Percentiles rank a stretch among this genome's conserved stretches.
Evolutionary conservation across 2,797 vertebrate species (phyloP).

Genomic region (Sandelia bainsii): DNA sequence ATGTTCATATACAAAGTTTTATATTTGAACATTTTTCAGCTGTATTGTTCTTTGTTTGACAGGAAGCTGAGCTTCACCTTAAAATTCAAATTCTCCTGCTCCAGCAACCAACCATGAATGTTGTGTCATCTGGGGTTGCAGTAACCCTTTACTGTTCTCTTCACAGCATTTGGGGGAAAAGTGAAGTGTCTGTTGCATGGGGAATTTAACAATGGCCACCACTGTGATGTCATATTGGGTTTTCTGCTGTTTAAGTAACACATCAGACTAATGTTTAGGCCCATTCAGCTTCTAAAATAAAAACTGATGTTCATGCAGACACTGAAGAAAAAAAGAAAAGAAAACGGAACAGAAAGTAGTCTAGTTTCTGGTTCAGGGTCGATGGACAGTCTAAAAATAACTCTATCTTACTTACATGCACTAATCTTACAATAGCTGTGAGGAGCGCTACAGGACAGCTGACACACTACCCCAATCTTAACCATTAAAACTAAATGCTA

Average conservation of each 20-base stretch:
- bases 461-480: no score
- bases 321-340: neutral
- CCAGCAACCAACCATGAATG: neutral
- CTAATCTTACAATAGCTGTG: neutral
- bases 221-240: constrained; percentile 21
- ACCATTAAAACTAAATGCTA: neutral
- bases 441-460: no score
- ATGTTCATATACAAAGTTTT: neutral
- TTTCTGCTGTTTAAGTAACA: neutral
- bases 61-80: neutral
- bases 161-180: constrained; percentile 7
- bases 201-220: neutral
- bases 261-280: neutral
- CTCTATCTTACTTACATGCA: neutral
- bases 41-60: neutral
- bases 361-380: constrained; percentile 29
- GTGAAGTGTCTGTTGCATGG: neutral
- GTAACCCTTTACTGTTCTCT: neutral
- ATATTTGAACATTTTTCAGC: no score
- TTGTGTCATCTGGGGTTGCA: neutral
- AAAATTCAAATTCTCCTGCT: neutral
- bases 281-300: neutral
- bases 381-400: constrained; percentile 57
- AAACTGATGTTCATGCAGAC: neutral
- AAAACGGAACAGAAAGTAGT: constrained; percentile 51